phyloP scores from a whole-genome alignment of 35 echinoderm and acorn worm species.

The Ptychodera flava region DNA sequence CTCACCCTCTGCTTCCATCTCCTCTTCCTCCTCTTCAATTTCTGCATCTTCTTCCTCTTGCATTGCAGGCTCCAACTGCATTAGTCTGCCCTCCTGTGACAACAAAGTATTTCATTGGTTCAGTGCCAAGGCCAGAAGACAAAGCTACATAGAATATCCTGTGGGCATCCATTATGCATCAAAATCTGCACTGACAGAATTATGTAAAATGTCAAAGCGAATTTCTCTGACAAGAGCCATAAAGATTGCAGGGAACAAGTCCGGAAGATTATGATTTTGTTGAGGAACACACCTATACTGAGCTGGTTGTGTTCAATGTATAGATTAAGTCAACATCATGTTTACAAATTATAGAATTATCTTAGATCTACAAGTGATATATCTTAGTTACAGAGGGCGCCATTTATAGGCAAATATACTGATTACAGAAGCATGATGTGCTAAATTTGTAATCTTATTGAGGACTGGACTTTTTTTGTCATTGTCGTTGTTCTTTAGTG shows the following conservation, averaged over 20 bases:
- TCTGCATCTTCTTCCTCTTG: constrained; percentile 60
- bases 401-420: no score
- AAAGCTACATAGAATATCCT: neutral
- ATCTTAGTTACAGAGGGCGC: no score
- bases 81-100: constrained; percentile 65
- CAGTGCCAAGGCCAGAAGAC: neutral
- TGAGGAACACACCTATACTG: constrained; percentile 10
- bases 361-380: no score
- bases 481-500: no score
- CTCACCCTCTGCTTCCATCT: neutral
- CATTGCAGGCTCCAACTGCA: constrained; percentile 73
- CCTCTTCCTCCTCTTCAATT: neutral
- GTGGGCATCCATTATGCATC: neutral
- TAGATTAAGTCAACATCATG: no score
- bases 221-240: neutral
- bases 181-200: constrained; percentile 5
- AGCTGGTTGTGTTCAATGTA: no score
- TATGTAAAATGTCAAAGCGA: neutral
- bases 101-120: neutral
- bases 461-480: no score
- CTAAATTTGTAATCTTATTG: no score
- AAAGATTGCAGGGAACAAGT: neutral
- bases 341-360: no score
- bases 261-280: neutral
- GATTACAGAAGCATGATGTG: no score